phyloP scores from a whole-genome alignment of 2,888 invertebrate species.

The Pollenia angustigena region DNA sequence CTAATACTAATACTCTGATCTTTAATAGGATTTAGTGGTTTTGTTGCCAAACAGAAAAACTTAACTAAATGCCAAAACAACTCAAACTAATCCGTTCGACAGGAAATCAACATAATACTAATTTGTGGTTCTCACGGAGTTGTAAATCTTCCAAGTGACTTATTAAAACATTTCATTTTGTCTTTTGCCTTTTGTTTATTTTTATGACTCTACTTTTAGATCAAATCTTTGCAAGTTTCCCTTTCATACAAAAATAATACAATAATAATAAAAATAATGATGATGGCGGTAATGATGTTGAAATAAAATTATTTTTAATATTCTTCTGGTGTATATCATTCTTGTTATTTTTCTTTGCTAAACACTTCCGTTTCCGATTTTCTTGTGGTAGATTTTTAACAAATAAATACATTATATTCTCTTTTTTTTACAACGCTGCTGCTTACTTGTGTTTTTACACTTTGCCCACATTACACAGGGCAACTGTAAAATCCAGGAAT shows the following conservation, averaged over 20 bases:
- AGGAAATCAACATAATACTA: background rate
- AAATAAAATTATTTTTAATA: constrained; percentile 50
- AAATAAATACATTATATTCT: constrained; percentile 47
- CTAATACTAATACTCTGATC: too few relatives aligned
- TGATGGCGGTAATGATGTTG: background rate
- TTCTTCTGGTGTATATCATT: constrained; percentile 29
- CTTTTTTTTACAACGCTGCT: background rate
- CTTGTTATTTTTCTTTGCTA: constrained; percentile 43
- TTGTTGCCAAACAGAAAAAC: background rate
- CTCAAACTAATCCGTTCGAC: background rate
- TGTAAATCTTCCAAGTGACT: background rate
- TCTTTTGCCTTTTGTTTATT: background rate
- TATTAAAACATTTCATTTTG: background rate
- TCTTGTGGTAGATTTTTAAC: constrained; percentile 47
- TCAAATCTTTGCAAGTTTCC: constrained; percentile 1
- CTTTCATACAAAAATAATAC: background rate
- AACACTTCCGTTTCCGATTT: constrained; percentile 69
- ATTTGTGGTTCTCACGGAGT: too few relatives aligned
- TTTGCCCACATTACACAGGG: constrained; percentile 14
- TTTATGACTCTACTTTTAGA: background rate
- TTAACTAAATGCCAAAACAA: background rate
- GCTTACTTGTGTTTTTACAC: background rate
- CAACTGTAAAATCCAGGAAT: too few relatives aligned
- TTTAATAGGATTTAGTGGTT: too few relatives aligned
- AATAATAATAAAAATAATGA: background rate